Percentiles rank a stretch among this genome's conserved stretches.
Conservation (phyloP, 1,140 invertebrate genomes). For the Cotesia chilonis region DNA sequence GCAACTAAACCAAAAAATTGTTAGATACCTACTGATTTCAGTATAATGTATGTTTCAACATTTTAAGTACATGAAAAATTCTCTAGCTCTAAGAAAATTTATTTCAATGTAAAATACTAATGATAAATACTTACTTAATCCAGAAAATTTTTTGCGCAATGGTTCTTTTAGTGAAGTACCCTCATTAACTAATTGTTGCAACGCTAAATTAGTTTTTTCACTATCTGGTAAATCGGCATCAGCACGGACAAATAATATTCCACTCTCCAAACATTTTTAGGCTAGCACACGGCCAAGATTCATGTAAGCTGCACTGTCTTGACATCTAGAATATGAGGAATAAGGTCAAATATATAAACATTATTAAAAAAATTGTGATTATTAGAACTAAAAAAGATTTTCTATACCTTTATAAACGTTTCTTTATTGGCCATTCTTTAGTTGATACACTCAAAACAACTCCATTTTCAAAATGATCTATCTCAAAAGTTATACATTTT, state of each 20-base stretch:
- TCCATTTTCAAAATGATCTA: slow-evolving; percentile 80
- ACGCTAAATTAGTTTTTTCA: slow-evolving; percentile 73
- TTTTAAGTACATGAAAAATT: too few species aligned
- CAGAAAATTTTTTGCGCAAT: slow-evolving; percentile 41
- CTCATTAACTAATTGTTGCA: slow-evolving; percentile 72
- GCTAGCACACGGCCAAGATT: slow-evolving; percentile 83
- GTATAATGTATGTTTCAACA: too few species aligned
- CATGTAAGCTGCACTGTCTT: slow-evolving; percentile 78
- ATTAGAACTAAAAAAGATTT: slow-evolving; percentile 51
- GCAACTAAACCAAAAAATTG: too few species aligned
- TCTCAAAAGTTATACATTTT: slow-evolving; percentile 68
- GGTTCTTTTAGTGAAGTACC: slow-evolving; percentile 77
- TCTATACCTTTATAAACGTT: slow-evolving; percentile 79
- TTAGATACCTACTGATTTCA: too few species aligned
- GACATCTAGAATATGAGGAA: slow-evolving; percentile 50
- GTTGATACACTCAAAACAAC: slow-evolving; percentile 80
- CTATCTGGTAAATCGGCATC: slow-evolving; percentile 68
- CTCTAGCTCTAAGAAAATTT: slow-evolving; percentile 17
- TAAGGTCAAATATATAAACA: too few species aligned
- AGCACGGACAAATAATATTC: slow-evolving; percentile 78
- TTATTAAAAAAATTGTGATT: too few species aligned
- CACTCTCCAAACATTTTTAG: slow-evolving; percentile 82
- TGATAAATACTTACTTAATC: slow-evolving; percentile 67
- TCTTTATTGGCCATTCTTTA: slow-evolving; percentile 83
- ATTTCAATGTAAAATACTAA: slow-evolving; percentile 68